These are phyloP conservation scores for Heliangelus exortis DNA, from an alignment of 2,797 vertebrate species.

Conservation along the genomic window DNA sequence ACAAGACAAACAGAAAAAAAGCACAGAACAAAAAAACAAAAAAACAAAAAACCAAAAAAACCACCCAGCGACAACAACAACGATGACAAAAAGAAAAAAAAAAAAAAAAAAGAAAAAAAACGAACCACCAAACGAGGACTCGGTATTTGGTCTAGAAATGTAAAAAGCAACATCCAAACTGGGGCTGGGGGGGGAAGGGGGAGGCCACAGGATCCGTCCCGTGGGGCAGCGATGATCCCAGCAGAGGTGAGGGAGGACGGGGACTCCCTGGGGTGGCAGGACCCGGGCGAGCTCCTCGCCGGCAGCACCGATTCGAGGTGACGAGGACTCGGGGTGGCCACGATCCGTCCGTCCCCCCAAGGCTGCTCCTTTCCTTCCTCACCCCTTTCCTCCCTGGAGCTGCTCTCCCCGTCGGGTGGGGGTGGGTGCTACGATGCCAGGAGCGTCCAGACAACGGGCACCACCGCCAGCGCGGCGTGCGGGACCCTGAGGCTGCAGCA, in stretches of 20 bases:
- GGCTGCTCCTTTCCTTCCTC: not conserved
- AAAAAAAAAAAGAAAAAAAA: not conserved
- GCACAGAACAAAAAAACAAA: too few species aligned
- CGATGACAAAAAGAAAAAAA: not conserved
- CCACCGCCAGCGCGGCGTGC: slow-evolving; percentile 70
- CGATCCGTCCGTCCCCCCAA: not conserved
- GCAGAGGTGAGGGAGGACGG: not conserved
- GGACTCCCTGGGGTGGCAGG: not conserved
- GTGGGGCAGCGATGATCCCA: not conserved
- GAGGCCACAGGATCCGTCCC: not conserved
- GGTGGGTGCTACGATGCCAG: slow-evolving; percentile 73
- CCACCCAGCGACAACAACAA: too few species aligned
- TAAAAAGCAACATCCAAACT: slow-evolving; percentile 53
- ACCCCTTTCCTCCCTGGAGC: not conserved
- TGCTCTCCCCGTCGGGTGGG: not conserved
- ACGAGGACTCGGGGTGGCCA: not conserved
- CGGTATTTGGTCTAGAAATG: slow-evolving; percentile 75
- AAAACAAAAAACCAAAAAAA: too few species aligned
- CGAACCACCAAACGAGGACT: not conserved
- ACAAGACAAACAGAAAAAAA: too few species aligned
- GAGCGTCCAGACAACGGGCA: slow-evolving; percentile 78
- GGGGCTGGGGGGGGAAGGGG: not conserved
- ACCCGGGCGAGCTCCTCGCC: not conserved
- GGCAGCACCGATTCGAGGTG: too few species aligned
- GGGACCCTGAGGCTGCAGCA: slow-evolving; percentile 77